Conservation (phyloP, 2,113 vertebrate species). For the Myrmecobius fasciatus region DNA sequence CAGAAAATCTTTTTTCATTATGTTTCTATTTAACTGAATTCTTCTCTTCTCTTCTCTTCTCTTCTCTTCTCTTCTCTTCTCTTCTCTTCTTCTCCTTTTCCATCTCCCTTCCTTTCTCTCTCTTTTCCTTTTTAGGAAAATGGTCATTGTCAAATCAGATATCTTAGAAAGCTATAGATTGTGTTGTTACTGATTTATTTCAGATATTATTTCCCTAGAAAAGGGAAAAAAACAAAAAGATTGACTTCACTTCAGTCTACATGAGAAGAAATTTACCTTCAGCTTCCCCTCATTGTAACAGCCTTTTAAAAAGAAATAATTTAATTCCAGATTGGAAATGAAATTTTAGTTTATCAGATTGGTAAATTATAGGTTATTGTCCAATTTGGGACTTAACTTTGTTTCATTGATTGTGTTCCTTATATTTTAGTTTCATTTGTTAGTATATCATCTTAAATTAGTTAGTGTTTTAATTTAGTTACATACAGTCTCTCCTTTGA, state of each 20-base stretch:
- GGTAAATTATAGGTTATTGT: conserved; percentile 93
- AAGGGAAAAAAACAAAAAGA: conserved; percentile 53
- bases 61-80: conserved; percentile 39
- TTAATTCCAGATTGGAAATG: conserved; percentile 99
- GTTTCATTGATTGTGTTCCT: conserved; percentile 73
- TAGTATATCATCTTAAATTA: conserved; percentile 58
- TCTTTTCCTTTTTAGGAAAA: background rate
- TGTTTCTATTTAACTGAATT: conserved; percentile 60
- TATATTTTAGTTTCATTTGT: conserved; percentile 81
- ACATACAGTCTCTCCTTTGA: background rate
- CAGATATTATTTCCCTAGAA: conserved; percentile 36
- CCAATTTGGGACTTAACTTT: conserved; percentile 89
- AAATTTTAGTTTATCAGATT: conserved; percentile 97
- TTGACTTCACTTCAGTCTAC: conserved; percentile 56
- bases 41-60: background rate
- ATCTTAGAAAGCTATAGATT: conserved; percentile 36
- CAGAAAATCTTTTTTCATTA: conserved; percentile 62
- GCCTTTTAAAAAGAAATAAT: conserved; percentile 81
- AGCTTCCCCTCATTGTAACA: conserved; percentile 70
- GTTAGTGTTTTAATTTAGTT: conserved; percentile 58
- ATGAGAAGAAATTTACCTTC: conserved; percentile 40
- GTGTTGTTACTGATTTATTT: conserved; percentile 41
- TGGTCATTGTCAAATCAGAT: background rate
- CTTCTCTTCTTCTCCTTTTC: background rate
- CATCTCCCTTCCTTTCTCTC: background rate